Conservation (phyloP, 1,140 invertebrate genomes). For the Platyura marginata region DNA sequence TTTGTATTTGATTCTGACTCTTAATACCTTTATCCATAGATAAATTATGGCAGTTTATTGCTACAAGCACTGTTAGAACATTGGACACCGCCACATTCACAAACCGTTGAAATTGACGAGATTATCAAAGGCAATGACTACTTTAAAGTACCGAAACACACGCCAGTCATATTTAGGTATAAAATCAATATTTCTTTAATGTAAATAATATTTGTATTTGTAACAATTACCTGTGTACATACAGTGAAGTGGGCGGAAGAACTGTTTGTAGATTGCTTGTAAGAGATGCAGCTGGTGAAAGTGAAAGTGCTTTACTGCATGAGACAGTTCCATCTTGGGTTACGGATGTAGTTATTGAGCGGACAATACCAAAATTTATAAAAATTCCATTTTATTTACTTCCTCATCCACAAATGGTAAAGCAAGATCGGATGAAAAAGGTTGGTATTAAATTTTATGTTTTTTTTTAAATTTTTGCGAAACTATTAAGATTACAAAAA, state of each 20-base stretch:
- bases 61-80: slow-evolving; percentile 89
- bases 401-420: slow-evolving; percentile 78
- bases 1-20: no score
- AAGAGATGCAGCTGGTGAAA: slow-evolving; percentile 87
- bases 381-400: slow-evolving; percentile 96
- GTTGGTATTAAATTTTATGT: no score
- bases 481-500: no score
- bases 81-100: slow-evolving; percentile 57
- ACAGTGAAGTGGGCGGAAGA: slow-evolving; percentile 83
- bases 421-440: slow-evolving; percentile 78
- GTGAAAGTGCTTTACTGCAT: slow-evolving; percentile 77
- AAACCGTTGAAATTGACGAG: slow-evolving; percentile 42
- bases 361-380: slow-evolving; percentile 86
- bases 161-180: slow-evolving; percentile 92
- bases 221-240: no score
- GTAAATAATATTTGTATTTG: slow-evolving; percentile 3
- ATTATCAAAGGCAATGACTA: slow-evolving; percentile 58
- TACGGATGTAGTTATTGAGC: slow-evolving; percentile 84
- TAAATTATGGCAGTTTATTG: slow-evolving; percentile 90
- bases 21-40: slow-evolving; percentile 26
- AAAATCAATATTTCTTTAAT: no score
- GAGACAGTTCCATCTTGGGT: slow-evolving; percentile 96
- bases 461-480: neutral
- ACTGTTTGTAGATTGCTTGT: slow-evolving; percentile 63
- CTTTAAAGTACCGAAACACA: slow-evolving; percentile 87